Percentiles rank a stretch among this genome's conserved stretches.
These are phyloP conservation scores for Drosophila mercatorum DNA, from an alignment of 2,888 invertebrate genomes.

Conservation along the genomic window DNA sequence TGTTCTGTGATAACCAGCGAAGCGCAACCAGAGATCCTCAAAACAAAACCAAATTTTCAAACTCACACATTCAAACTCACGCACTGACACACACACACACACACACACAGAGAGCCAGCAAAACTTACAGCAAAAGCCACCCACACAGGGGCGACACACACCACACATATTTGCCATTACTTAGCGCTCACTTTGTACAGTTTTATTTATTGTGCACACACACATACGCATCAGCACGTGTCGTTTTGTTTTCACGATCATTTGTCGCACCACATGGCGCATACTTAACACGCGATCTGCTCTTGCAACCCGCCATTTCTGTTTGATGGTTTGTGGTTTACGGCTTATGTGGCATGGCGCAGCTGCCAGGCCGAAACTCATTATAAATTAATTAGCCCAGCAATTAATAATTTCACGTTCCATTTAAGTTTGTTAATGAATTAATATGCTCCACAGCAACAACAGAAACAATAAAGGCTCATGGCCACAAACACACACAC, in stretches of 20 bases:
- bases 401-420: slow-evolving; percentile 76
- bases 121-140: slow-evolving; percentile 12
- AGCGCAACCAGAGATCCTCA: slow-evolving; percentile 58
- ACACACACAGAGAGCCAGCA: slow-evolving; percentile 1
- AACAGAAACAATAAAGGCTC: slow-evolving; percentile 25
- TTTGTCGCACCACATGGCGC: slow-evolving; percentile 50
- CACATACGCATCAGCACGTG: slow-evolving; percentile 29
- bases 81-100: neutral
- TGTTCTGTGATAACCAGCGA: slow-evolving; percentile 73
- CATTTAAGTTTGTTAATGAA: slow-evolving; percentile 71
- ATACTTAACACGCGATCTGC: slow-evolving; percentile 51
- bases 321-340: slow-evolving; percentile 26
- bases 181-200: slow-evolving; percentile 37
- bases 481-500: slow-evolving; percentile 19
- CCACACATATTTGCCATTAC: slow-evolving; percentile 15
- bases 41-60: slow-evolving; percentile 23
- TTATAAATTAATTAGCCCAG: slow-evolving; percentile 70
- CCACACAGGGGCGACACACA: slow-evolving; percentile 32
- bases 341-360: slow-evolving; percentile 52
- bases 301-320: slow-evolving; percentile 8
- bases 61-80: slow-evolving; percentile 2
- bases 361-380: slow-evolving; percentile 64
- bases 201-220: slow-evolving; percentile 18
- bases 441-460: slow-evolving; percentile 54
- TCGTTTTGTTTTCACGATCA: slow-evolving; percentile 47